Conservation (phyloP, 2,113 vertebrate genomes). For the Peucedramus taeniatus region DNA sequence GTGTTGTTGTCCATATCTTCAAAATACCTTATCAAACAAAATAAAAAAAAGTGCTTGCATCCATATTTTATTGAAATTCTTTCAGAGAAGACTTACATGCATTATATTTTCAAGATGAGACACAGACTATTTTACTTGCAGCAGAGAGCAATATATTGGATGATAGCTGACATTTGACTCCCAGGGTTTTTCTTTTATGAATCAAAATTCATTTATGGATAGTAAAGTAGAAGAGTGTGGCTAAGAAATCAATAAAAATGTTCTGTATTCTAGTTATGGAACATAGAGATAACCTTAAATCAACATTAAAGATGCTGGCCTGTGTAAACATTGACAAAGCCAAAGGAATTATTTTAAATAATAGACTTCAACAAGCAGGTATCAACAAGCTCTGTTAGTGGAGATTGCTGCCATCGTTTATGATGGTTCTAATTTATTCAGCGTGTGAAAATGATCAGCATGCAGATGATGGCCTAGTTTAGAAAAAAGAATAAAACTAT, state of each 20-base stretch:
- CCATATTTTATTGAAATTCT: slow-evolving; percentile 76
- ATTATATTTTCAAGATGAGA: slow-evolving; percentile 64
- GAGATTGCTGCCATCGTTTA: slow-evolving; percentile 61
- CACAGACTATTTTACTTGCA: slow-evolving; percentile 58
- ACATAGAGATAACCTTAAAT: slow-evolving; percentile 59
- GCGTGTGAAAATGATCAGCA: neutral
- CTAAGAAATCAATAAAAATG: slow-evolving; percentile 65
- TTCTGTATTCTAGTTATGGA: slow-evolving; percentile 58
- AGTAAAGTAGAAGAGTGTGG: slow-evolving; percentile 51
- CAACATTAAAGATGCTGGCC: slow-evolving; percentile 61
- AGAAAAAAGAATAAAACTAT: neutral
- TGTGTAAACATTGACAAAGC: slow-evolving; percentile 45
- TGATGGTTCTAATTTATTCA: slow-evolving; percentile 39
- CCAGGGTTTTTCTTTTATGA: slow-evolving; percentile 63
- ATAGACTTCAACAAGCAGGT: slow-evolving; percentile 64
- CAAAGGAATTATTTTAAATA: slow-evolving; percentile 62
- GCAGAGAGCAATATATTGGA: slow-evolving; percentile 64
- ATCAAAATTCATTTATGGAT: slow-evolving; percentile 74
- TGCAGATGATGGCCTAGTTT: neutral
- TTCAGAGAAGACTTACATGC: slow-evolving; percentile 59
- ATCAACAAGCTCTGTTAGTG: slow-evolving; percentile 47
- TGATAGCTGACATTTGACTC: slow-evolving; percentile 70
- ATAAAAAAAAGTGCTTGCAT: slow-evolving; percentile 49
- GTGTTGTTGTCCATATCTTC: neutral
- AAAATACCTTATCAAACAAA: slow-evolving; percentile 53